Evolutionary conservation across 2,113 vertebrate genomes (phyloP), one percentile per base, ranked within the genome.

Genomic region (Anarhynchus alexandrinus): DNA sequence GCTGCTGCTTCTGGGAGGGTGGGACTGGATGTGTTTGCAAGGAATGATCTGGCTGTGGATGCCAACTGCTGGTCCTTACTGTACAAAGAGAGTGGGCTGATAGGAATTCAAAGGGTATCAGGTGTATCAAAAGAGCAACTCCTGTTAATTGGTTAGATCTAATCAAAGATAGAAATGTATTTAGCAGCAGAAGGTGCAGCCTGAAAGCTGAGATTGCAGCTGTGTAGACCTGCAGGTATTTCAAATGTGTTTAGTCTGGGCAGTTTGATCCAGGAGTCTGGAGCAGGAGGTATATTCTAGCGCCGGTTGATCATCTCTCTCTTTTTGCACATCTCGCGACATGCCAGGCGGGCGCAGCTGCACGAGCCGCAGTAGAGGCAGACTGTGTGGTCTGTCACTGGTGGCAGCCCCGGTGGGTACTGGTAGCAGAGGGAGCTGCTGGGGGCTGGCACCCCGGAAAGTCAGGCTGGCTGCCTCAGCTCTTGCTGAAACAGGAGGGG

Each of bases 301-400:
- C 8, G 5, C 11, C 1, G 4, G 27, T 3, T 36, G 42, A 86
- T 88, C 36, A 42, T 52, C 54, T 77, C 54, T 93, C 26, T 6
- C 9, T 54, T 59, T 88, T 61, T 17, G 36, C 70, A 72, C 62
- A 42, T 42, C 52, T 21, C 1, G 1, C 0, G 0, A 38, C 0
- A 3, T 18, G 52, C 55, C 54, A 66, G 72, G 66, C 1, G 1
- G 55, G 51, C 3, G 1, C 84, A 86, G 90, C 57, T 58, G 76
- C 72, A 47, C 0, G 0, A 86, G n/a, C 20, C 0, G 0, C 4
- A 10, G 32, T 15, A 45, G 42, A 70, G 25, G 42, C 69, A 83
- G 77, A 65, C 52, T 74, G 73, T 74, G 52, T 93, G 81, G 14
- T 91, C 73, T 93, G 73, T 19, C 14, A 3, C 72, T 65, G 83